Percentiles rank a stretch among this genome's conserved stretches.
These are phyloP conservation scores for Drosophila quinaria DNA, from an alignment of 2,888 invertebrate species.

Conservation along the genomic window DNA sequence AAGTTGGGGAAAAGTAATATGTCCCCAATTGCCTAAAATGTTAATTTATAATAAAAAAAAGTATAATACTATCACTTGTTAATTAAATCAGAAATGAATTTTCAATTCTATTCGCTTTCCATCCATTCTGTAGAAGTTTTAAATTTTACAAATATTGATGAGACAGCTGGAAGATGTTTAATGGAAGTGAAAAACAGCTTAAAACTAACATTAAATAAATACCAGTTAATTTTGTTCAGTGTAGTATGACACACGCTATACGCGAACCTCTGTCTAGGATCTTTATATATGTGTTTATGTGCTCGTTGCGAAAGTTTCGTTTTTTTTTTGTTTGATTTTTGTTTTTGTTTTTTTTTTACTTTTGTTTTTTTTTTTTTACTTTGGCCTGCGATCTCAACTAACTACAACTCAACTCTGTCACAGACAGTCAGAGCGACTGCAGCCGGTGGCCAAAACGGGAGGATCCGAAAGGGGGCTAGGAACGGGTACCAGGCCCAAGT, in stretches of 20 bases:
- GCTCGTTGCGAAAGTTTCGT: slow-evolving; percentile 56
- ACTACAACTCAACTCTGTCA: slow-evolving; percentile 65
- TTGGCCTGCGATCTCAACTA: slow-evolving; percentile 46
- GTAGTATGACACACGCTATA: slow-evolving; percentile 51
- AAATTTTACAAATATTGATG: too few species aligned
- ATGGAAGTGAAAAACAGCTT: neutral
- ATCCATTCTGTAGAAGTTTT: too few species aligned
- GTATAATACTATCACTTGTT: too few species aligned
- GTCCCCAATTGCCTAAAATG: too few species aligned
- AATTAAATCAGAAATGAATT: too few species aligned
- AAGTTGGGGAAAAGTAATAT: too few species aligned
- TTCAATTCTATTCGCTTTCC: too few species aligned
- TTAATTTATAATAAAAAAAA: too few species aligned
- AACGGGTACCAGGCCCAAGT: slow-evolving; percentile 14
- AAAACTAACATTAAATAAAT: neutral
- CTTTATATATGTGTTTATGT: slow-evolving; percentile 19
- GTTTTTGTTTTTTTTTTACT: slow-evolving; percentile 29
- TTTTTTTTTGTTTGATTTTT: slow-evolving; percentile 21
- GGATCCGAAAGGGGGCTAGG: neutral
- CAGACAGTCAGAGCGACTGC: slow-evolving; percentile 26
- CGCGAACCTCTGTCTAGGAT: slow-evolving; percentile 49
- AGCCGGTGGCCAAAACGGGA: slow-evolving; percentile 1
- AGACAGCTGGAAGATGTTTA: too few species aligned
- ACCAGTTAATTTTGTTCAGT: slow-evolving; percentile 23
- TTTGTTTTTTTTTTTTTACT: slow-evolving; percentile 28